Evolutionary conservation across 2,888 invertebrate genomes (phyloP).

Genomic region (Xestia rhomboidea): DNA sequence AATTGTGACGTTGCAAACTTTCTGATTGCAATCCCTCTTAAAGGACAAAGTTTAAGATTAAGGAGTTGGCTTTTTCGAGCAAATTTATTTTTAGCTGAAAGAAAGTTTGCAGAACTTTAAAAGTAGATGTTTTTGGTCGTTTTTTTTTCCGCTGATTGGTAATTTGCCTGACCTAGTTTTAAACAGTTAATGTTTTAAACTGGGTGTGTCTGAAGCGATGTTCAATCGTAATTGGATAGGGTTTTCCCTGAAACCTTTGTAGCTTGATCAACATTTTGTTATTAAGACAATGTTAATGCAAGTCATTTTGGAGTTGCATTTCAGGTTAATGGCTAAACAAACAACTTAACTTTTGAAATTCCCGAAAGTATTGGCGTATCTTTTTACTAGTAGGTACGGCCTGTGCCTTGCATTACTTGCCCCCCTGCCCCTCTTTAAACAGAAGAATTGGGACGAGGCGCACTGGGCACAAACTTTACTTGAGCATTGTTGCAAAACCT

Average conservation of each 20-base stretch:
- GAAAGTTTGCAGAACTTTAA: constrained; percentile 7
- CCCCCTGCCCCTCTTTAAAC: not conserved
- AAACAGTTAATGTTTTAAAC: constrained; percentile 13
- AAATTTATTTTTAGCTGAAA: constrained; percentile 7
- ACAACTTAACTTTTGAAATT: not conserved
- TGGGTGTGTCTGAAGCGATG: constrained; percentile 2
- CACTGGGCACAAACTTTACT: no score
- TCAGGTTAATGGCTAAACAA: not conserved
- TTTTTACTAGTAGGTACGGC: not conserved
- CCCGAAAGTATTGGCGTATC: not conserved
- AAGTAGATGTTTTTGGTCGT: not conserved
- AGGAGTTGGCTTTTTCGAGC: not conserved
- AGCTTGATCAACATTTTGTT: not conserved
- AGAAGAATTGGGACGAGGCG: not conserved
- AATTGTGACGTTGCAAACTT: not conserved
- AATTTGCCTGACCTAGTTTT: constrained; percentile 30
- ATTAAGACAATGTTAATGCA: not conserved
- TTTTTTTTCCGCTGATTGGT: constrained; percentile 12
- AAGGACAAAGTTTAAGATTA: not conserved
- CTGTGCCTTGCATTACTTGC: not conserved
- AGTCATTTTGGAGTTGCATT: not conserved
- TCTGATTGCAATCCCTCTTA: not conserved
- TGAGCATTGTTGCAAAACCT: no score
- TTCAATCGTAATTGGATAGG: not conserved
- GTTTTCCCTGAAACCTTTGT: not conserved